A percentile compares a stretch with the other conserved stretches of the same genome.
These are phyloP conservation scores for Tenualosa ilisha DNA, from an alignment of 2,797 vertebrate genomes.

Conservation along the genomic window DNA sequence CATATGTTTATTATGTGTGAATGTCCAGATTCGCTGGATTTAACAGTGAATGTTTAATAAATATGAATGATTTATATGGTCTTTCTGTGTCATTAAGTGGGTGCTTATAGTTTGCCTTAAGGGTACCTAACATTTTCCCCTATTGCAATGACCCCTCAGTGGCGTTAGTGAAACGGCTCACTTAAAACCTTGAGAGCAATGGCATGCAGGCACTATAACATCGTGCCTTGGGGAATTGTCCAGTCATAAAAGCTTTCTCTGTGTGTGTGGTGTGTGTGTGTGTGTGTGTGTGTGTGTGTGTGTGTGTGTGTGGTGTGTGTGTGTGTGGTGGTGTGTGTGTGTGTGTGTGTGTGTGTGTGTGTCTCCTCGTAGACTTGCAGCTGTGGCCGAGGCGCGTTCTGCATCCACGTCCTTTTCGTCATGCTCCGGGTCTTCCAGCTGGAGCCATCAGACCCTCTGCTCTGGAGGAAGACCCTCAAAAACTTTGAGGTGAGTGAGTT, in stretches of 20 bases:
- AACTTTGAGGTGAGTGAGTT: slow-evolving; percentile 83
- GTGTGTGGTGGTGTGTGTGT: neutral
- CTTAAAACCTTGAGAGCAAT: neutral
- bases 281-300: neutral
- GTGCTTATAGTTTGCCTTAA: neutral
- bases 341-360: neutral
- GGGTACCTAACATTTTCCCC: neutral
- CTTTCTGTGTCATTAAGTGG: neutral
- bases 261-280: neutral
- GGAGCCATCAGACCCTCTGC: slow-evolving; percentile 83
- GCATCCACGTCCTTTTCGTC: slow-evolving; percentile 88
- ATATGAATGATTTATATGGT: neutral
- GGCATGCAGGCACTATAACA: neutral
- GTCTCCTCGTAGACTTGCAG: slow-evolving; percentile 80
- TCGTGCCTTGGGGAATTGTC: neutral
- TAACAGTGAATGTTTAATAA: neutral
- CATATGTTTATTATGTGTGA: neutral
- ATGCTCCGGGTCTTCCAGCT: slow-evolving; percentile 89
- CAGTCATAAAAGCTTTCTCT: neutral
- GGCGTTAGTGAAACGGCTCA: neutral
- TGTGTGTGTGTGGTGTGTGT: neutral
- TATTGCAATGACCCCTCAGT: neutral
- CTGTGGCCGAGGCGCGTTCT: slow-evolving; percentile 85
- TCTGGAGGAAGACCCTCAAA: slow-evolving; percentile 89
- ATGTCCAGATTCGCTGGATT: neutral